A percentile compares a stretch with the other conserved stretches of the same genome.
Evolutionary conservation across 2,113 vertebrate species (phyloP).

Genomic region (Myocastor coypus): DNA sequence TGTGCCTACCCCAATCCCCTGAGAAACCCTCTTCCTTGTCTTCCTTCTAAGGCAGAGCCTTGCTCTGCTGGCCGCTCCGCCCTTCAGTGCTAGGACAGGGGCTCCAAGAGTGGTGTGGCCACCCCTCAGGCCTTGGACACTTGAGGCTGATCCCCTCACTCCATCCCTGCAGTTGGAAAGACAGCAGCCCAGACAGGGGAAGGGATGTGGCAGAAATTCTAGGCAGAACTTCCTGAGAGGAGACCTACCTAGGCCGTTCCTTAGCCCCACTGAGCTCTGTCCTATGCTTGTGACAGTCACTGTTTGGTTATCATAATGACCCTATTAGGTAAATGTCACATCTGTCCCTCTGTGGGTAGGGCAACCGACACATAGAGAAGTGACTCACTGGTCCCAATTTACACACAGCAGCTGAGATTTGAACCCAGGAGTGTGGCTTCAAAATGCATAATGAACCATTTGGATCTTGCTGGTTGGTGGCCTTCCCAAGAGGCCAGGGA

Average conservation of each 20-base stretch:
- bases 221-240: background rate
- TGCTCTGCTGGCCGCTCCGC: background rate
- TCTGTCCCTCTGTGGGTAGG: background rate
- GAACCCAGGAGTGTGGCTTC: background rate
- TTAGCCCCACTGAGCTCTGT: background rate
- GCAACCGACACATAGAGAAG: background rate
- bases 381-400: background rate
- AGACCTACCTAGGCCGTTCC: background rate
- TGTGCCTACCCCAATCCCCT: background rate
- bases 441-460: background rate
- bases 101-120: background rate
- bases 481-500: background rate
- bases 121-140: background rate
- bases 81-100: background rate
- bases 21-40: background rate
- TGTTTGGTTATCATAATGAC: background rate
- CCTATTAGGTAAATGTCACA: background rate
- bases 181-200: background rate
- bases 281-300: background rate
- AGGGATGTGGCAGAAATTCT: background rate
- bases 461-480: background rate
- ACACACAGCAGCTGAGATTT: background rate
- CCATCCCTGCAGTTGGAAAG: background rate
- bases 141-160: background rate
- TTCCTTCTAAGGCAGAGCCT: background rate